Evolutionary conservation across 2,888 invertebrate species (phyloP), one percentile per base, ranked within the genome.

Genomic region (Drosophila bunnanda): DNA sequence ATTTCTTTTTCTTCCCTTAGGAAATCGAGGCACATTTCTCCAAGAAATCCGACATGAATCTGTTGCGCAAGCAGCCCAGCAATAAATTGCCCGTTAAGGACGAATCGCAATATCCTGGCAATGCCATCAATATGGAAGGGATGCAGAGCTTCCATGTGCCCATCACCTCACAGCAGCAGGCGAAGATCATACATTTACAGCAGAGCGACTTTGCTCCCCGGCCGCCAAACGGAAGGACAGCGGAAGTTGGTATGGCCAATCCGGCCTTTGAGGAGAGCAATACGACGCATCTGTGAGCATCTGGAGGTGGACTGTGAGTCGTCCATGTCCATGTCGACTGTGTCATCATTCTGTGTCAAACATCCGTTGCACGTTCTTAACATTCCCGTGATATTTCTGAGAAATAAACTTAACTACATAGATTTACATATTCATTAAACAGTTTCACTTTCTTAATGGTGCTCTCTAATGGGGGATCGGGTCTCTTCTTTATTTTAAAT

Each of bases 1-100:
- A 10, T 6, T n/a, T 59, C 22, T 61, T 75, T 17, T 55, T 30
- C 7, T 36, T 64, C 20, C 60, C 72, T n/a, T 54, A 91, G 91
- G 91, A 91, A 90, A 91, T 91, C 25, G 91, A 91, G 55, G 89
- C 90, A 0, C 91, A 90, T 53, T 91, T 91, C 67, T 91, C 91
- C 1, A 91, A 91, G 56, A 91, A 91, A 59, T 87, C 91, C 1
- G 77, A 82, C 9, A 57, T 80, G 57, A 91, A 90, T 79, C 78
- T 91, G 17, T 55, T 91, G 8, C 80, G 76, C 52, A 89, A 88
- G 55, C 70, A 84, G 30, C 57, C 82, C 30, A 46, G 34, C 22
- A 12, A 62, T 9, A 52, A 67, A 46, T 44, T 56, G 7, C 44
- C 53, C 20, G 53, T 67, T 43, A 84, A 79, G 32, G 74, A 77